Percentiles rank a stretch among this genome's conserved stretches.
Conservation (phyloP, 2,113 vertebrate species). For the Mustelus asterias region DNA sequence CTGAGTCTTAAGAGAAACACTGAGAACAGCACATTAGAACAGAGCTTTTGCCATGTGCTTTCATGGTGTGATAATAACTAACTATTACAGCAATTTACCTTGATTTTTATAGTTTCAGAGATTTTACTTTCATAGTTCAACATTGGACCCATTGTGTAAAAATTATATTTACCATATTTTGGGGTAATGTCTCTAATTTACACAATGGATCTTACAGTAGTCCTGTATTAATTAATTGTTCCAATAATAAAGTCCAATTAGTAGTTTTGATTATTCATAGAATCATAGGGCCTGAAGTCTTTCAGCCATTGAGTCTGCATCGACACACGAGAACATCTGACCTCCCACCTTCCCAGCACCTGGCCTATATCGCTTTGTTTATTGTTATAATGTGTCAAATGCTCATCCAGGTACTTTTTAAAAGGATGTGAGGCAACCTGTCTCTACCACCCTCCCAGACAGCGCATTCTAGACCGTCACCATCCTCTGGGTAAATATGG, state of each 20-base stretch:
- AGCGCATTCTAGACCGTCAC: too few species aligned
- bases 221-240: too few species aligned
- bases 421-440: too few species aligned
- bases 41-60: neutral
- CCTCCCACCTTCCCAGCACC: too few species aligned
- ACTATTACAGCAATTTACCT: neutral
- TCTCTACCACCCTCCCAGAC: too few species aligned
- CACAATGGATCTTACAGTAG: neutral
- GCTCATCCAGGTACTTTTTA: too few species aligned
- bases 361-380: too few species aligned
- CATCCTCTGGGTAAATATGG: too few species aligned
- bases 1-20: neutral
- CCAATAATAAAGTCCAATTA: neutral
- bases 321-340: too few species aligned
- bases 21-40: constrained; percentile 5
- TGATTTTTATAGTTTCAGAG: neutral
- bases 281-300: too few species aligned
- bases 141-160: neutral
- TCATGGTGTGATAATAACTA: neutral
- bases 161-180: neutral
- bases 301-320: too few species aligned
- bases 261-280: neutral
- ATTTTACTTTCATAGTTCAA: neutral
- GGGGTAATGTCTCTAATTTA: neutral
- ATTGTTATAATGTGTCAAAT: too few species aligned